These are phyloP conservation scores for Sesia bembeciformis DNA, from an alignment of 2,888 invertebrate species.

Conservation along the genomic window DNA sequence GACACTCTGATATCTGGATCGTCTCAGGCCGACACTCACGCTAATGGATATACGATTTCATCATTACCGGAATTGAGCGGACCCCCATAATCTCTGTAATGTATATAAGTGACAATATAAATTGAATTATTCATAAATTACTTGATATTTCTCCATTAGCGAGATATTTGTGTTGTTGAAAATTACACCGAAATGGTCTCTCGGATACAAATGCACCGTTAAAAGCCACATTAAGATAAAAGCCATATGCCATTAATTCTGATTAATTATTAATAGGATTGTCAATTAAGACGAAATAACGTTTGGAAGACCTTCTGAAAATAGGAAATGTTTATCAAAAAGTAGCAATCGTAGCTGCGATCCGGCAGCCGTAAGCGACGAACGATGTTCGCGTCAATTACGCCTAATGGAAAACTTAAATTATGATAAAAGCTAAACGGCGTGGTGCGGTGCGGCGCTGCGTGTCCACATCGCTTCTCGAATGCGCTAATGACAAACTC, in stretches of 20 bases:
- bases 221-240: constrained; percentile 69
- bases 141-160: constrained; percentile 64
- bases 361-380: constrained; percentile 62
- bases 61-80: constrained; percentile 32
- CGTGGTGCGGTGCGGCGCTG: constrained; percentile 32
- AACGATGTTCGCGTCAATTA: constrained; percentile 74
- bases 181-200: constrained; percentile 59
- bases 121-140: constrained; percentile 52
- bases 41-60: constrained; percentile 37
- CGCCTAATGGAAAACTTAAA: constrained; percentile 73
- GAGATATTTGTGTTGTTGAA: constrained; percentile 44
- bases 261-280: constrained; percentile 67
- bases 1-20: constrained; percentile 27
- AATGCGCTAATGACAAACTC: neutral
- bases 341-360: constrained; percentile 60
- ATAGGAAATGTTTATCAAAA: constrained; percentile 67
- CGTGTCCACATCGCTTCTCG: constrained; percentile 22
- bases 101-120: constrained; percentile 26
- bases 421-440: constrained; percentile 64
- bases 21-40: constrained; percentile 23
- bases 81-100: constrained; percentile 28
- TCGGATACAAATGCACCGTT: constrained; percentile 61
- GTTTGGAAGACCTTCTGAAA: constrained; percentile 50
- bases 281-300: constrained; percentile 62
- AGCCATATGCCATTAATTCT: constrained; percentile 61